A percentile compares a stretch with the other conserved stretches of the same genome.
phyloP scores from a whole-genome alignment of 2,888 invertebrate genomes.

The Macrosiphum euphorbiae region DNA sequence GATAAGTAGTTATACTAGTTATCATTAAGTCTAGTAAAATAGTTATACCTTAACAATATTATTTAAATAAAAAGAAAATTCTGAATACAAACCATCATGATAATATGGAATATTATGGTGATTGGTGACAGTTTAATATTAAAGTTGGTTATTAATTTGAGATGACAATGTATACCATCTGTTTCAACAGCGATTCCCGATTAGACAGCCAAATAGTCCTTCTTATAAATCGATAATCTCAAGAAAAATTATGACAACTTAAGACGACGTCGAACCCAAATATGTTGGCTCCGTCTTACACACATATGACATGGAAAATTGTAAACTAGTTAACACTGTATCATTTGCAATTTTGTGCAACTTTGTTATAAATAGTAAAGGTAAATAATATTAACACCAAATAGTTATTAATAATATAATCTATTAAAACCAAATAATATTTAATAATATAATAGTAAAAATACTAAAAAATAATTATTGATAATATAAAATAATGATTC shows the following conservation, averaged over 20 bases:
- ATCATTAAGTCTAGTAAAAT: neutral
- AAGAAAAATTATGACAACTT: too few relatives aligned
- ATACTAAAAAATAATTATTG: neutral
- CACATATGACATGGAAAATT: too few relatives aligned
- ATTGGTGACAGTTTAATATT: neutral
- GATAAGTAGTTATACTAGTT: too few relatives aligned
- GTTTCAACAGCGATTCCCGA: too few relatives aligned
- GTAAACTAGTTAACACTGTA: neutral
- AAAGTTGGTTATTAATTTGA: neutral
- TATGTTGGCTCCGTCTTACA: too few relatives aligned
- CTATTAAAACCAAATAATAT: neutral
- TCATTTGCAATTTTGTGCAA: neutral
- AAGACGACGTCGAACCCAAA: too few relatives aligned
- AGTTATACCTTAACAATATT: neutral
- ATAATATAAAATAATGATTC: neutral
- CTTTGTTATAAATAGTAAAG: neutral
- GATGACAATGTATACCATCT: neutral
- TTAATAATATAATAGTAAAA: neutral
- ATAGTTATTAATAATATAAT: neutral
- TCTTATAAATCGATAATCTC: neutral
- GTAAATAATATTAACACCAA: neutral
- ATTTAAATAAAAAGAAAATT: neutral
- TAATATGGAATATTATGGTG: too few relatives aligned
- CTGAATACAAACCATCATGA: neutral
- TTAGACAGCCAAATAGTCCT: neutral